Percentiles rank a stretch among this genome's conserved stretches.
Evolutionary conservation across 2,888 invertebrate species (phyloP).

Genomic region (Parnassius smintheus): DNA sequence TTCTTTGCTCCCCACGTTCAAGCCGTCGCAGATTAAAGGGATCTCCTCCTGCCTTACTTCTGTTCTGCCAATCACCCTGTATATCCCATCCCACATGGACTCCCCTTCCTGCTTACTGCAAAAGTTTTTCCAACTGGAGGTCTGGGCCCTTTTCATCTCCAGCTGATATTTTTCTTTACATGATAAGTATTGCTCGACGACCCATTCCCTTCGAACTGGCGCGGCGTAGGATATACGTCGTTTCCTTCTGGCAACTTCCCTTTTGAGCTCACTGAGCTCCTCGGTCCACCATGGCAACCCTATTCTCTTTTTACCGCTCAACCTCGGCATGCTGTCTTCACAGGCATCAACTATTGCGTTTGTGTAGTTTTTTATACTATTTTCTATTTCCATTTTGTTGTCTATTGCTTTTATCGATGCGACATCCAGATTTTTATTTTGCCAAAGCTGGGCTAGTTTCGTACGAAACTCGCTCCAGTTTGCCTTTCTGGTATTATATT

Average conservation of each 20-base stretch:
- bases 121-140: too few relatives aligned
- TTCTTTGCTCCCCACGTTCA: neutral
- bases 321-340: neutral
- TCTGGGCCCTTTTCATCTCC: too few relatives aligned
- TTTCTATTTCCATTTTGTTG: neutral
- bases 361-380: neutral
- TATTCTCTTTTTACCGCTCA: neutral
- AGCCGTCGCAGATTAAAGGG: conserved; percentile 15
- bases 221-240: too few relatives aligned
- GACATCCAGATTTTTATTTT: too few relatives aligned
- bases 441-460: neutral
- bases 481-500: neutral
- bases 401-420: too few relatives aligned
- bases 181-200: too few relatives aligned
- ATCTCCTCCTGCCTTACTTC: conserved; percentile 13
- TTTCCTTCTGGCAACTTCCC: too few relatives aligned
- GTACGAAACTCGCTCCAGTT: neutral
- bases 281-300: conserved; percentile 8
- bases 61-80: conserved; percentile 6
- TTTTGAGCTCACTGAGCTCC: too few relatives aligned
- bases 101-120: conserved; percentile 23
- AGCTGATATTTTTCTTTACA: too few relatives aligned
- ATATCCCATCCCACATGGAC: conserved; percentile 20
- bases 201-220: too few relatives aligned
- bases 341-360: neutral